phyloP scores from a whole-genome alignment of 2,113 vertebrate species.

The Cyprichromis sp. region DNA sequence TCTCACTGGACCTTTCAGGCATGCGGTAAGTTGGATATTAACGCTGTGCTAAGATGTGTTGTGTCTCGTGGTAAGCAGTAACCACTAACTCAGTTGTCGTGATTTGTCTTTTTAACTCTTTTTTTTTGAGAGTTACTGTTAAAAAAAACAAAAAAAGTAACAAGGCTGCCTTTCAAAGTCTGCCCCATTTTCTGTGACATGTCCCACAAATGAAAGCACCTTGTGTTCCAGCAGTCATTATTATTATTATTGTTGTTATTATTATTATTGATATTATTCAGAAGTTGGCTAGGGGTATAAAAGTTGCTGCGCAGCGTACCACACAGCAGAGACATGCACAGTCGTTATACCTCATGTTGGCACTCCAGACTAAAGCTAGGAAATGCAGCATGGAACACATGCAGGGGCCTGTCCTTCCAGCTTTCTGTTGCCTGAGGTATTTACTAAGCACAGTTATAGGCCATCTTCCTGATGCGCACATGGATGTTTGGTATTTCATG shows the following conservation, averaged over 20 bases:
- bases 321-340: background rate
- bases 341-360: background rate
- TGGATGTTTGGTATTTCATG: background rate
- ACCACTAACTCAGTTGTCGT: fast-evolving
- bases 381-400: background rate
- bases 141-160: background rate
- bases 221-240: background rate
- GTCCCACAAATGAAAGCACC: background rate
- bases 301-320: background rate
- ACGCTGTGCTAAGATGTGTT: fast-evolving
- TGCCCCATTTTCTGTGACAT: background rate
- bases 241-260: fast-evolving
- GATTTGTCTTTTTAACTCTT: background rate
- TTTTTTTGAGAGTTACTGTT: background rate
- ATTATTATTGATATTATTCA: fast-evolving
- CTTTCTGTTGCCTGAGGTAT: background rate
- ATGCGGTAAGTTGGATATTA: background rate
- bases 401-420: background rate
- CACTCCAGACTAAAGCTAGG: background rate
- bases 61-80: background rate
- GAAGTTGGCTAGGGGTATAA: background rate
- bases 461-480: background rate
- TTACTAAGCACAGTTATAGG: background rate
- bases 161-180: background rate
- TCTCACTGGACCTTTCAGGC: fast-evolving